phyloP scores from a whole-genome alignment of 2,113 vertebrate genomes.

The Oceanodroma tethys region DNA sequence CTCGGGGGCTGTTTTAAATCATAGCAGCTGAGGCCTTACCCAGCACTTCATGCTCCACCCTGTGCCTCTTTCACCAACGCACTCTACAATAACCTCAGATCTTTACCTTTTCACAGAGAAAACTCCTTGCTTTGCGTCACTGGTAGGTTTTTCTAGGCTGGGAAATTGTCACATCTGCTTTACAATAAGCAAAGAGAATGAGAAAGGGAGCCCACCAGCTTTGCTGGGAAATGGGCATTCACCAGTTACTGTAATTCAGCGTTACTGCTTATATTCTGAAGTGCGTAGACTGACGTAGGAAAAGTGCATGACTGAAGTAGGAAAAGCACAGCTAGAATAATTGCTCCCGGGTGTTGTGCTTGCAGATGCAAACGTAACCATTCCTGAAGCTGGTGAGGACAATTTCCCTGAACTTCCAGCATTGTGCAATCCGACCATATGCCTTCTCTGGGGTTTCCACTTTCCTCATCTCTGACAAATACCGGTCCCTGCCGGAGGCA shows the following conservation, averaged over 20 bases:
- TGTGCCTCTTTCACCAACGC: background rate
- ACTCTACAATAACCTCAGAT: background rate
- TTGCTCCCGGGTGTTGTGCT: slow-evolving; percentile 21
- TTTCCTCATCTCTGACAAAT: background rate
- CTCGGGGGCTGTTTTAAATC: slow-evolving; percentile 44
- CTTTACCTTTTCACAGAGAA: background rate
- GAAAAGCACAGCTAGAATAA: slow-evolving; percentile 19
- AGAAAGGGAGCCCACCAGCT: background rate
- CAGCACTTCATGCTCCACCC: background rate
- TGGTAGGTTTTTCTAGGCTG: background rate
- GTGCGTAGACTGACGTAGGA: background rate
- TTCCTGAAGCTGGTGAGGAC: background rate
- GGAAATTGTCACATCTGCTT: background rate
- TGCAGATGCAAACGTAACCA: background rate
- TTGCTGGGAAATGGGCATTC: background rate
- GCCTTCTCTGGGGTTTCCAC: background rate
- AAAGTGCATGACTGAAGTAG: no score
- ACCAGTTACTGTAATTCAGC: background rate
- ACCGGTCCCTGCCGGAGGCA: background rate
- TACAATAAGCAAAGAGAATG: background rate
- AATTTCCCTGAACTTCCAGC: background rate
- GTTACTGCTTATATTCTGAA: background rate
- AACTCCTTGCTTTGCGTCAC: background rate
- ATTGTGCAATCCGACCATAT: background rate
- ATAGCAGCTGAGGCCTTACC: slow-evolving; percentile 24